These are phyloP conservation scores for Bombus waltoni DNA, from an alignment of 1,140 invertebrate genomes.

Conservation along the genomic window DNA sequence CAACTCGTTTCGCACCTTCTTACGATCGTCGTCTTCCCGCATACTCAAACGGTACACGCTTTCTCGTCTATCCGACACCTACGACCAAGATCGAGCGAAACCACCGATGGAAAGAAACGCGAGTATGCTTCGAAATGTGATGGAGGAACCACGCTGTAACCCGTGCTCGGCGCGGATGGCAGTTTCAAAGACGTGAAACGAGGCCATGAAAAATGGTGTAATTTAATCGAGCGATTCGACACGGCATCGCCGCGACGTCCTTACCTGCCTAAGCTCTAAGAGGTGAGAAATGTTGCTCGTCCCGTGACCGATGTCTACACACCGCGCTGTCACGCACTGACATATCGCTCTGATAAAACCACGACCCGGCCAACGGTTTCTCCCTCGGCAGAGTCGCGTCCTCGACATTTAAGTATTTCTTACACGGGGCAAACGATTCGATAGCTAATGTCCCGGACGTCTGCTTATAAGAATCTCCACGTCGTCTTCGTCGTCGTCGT, in stretches of 20 bases:
- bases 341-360: conserved; percentile 77
- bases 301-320: conserved; percentile 76
- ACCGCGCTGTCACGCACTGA: conserved; percentile 71
- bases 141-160: neutral
- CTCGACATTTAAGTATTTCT: conserved; percentile 69
- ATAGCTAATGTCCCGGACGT: conserved; percentile 66
- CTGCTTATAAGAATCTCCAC: conserved; percentile 34
- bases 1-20: no score
- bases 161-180: neutral
- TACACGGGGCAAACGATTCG: conserved; percentile 65
- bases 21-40: no score
- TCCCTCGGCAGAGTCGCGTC: conserved; percentile 52
- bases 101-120: neutral
- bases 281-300: conserved; percentile 75
- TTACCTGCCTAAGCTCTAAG: conserved; percentile 66
- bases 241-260: conserved; percentile 57
- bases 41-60: no score
- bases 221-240: conserved; percentile 76
- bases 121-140: conserved; percentile 19
- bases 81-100: neutral
- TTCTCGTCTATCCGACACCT: neutral
- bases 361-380: conserved; percentile 67
- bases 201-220: conserved; percentile 72
- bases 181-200: conserved; percentile 46
- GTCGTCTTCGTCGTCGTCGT: conserved; percentile 19